Evolutionary conservation across 2,113 vertebrate species (phyloP).

Genomic region (Salvator merianae): DNA sequence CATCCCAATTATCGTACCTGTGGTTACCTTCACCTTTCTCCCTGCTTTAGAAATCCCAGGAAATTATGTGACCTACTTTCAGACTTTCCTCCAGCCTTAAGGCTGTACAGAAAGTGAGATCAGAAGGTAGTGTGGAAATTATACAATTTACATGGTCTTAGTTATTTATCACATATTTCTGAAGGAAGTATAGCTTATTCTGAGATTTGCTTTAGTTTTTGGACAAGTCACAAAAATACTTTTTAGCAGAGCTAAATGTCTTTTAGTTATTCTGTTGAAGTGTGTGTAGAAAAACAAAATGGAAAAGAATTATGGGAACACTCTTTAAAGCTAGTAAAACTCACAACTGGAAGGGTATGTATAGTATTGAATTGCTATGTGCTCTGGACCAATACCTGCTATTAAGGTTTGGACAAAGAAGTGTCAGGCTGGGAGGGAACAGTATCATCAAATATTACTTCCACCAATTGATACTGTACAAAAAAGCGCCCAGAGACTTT

Average conservation of each 20-base stretch:
- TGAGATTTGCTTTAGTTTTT: fast-evolving
- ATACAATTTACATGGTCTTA: background rate
- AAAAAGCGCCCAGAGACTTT: too few species aligned
- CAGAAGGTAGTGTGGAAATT: background rate
- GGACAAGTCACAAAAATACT: background rate
- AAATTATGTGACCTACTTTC: conserved; percentile 32
- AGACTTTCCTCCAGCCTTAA: conserved; percentile 12
- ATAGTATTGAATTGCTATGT: background rate
- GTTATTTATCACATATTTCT: background rate
- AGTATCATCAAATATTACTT: background rate
- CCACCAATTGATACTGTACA: too few species aligned
- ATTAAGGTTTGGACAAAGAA: background rate
- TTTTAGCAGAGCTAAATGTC: background rate
- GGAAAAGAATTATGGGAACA: background rate
- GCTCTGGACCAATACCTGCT: background rate
- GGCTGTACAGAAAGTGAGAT: background rate
- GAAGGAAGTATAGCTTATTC: background rate
- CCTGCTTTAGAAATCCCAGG: conserved; percentile 33
- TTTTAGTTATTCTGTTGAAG: conserved; percentile 12
- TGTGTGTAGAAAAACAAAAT: background rate
- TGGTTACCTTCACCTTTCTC: conserved; percentile 6
- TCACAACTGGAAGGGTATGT: background rate
- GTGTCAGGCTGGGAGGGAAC: background rate
- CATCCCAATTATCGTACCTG: background rate
- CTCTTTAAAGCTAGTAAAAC: background rate